Evolutionary conservation across 2,113 vertebrate genomes (phyloP), one percentile per base, ranked within the genome.

Genomic region (Myodes glareolus): DNA sequence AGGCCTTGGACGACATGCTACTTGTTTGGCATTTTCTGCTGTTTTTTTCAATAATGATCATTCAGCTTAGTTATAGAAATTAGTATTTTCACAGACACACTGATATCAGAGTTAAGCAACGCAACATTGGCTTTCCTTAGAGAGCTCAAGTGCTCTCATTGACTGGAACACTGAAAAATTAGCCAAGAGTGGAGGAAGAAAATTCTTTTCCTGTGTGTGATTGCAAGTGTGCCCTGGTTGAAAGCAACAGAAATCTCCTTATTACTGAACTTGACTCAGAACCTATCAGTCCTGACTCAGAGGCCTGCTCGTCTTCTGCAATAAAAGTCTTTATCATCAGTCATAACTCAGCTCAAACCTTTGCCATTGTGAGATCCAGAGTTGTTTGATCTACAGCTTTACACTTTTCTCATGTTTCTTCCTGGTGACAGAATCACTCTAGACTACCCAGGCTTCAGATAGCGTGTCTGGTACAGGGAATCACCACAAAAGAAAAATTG

Each of bases 241-340:
- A 50, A 92, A 94, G n/a, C 81, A 95, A 88, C 25, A 33, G 88
- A 91, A 95, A 95, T 68, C 55, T 87, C 31, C 67, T 21, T 19
- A 47, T 25, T 50, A 52, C 47, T 5, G 21, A 65, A 21, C 39
- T 73, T 85, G 45, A 94, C 58, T 85, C n/a, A 88, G n/a, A 82
- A 82, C n/a, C 36, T 7, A 0, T 61, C 3, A 8, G 23, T 82
- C 11, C 52, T 87, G 55, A 92, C 63, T 90, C n/a, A 67, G 13
- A 92, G 76, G 12, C 45, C 33, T 72, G 29, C 73, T 31, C 82
- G 39, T 72, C 14, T 90, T 61, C 5, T 1, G 29, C n/a, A 88
- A 39, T 81, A 65, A 13, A 88, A 75, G 12, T 65, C 39, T 58
- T 72, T 73, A 8, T 61, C 36, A 21, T 23, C 8, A 95, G 7